A percentile compares a stretch with the other conserved stretches of the same genome.
Conservation (phyloP, 2,888 invertebrate genomes). For the Drosophila barbarae region DNA sequence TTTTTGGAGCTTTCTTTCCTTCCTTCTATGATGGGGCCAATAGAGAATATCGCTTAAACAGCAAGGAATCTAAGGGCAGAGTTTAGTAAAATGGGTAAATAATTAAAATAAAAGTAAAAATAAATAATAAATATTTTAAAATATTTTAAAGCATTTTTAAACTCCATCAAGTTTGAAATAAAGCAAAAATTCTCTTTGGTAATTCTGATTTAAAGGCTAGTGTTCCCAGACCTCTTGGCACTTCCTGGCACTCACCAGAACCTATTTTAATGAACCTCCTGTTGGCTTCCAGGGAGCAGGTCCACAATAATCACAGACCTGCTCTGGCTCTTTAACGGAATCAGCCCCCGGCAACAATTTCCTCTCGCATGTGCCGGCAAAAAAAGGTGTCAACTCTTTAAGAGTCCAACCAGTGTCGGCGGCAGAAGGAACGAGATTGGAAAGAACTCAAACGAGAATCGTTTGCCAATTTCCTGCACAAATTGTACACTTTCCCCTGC, state of each 20-base stretch:
- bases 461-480: slow-evolving; percentile 56
- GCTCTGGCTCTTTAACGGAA: slow-evolving; percentile 21
- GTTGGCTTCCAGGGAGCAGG: slow-evolving; percentile 1
- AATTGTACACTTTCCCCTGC: slow-evolving; percentile 27
- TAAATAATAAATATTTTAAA: not conserved
- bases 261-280: slow-evolving; percentile 17
- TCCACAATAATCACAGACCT: slow-evolving; percentile 27
- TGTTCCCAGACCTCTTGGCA: not conserved
- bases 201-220: not conserved
- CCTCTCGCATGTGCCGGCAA: slow-evolving; percentile 15
- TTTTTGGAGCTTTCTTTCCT: slow-evolving; percentile 12
- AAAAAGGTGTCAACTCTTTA: slow-evolving; percentile 54
- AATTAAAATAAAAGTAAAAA: not conserved
- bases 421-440: slow-evolving; percentile 23
- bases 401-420: slow-evolving; percentile 24
- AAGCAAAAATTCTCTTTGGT: not conserved
- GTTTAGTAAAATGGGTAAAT: not conserved
- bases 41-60: slow-evolving; percentile 5
- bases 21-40: slow-evolving; percentile 7
- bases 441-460: slow-evolving; percentile 31
- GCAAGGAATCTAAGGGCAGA: not conserved
- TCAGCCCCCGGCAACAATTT: slow-evolving; percentile 32
- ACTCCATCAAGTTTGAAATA: not conserved
- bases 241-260: slow-evolving; percentile 19
- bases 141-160: too few species aligned